A percentile compares a stretch with the other conserved stretches of the same genome.
Evolutionary conservation across 1,140 invertebrate genomes (phyloP).

Genomic region (Eumaeus atala): DNA sequence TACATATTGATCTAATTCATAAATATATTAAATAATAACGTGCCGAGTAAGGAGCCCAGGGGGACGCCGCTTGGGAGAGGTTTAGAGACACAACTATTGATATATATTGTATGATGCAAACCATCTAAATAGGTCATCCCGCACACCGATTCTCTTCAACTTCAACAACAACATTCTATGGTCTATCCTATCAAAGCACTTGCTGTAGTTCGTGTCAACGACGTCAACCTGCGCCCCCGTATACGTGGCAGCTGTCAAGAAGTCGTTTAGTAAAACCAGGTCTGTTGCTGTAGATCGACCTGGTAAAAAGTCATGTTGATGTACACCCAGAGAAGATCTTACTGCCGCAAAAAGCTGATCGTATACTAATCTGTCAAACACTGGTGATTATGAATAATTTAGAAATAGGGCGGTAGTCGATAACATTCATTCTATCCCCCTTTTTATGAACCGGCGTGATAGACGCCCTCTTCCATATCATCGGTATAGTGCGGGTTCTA

Average conservation of each 20-base stretch:
- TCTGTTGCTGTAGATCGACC: constrained; percentile 15
- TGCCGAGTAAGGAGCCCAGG: too few relatives aligned
- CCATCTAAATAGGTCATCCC: too few relatives aligned
- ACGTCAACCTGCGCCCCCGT: constrained; percentile 12
- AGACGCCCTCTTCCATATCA: constrained; percentile 18
- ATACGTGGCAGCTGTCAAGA: not conserved
- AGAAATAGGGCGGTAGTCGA: constrained; percentile 22
- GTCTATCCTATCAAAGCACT: not conserved
- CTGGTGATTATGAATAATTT: constrained; percentile 19
- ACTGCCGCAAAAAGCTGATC: constrained; percentile 10
- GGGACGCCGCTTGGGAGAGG: too few relatives aligned
- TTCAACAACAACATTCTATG: too few relatives aligned
- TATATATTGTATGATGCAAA: too few relatives aligned
- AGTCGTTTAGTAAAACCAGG: too few relatives aligned
- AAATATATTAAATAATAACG: too few relatives aligned
- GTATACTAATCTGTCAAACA: constrained; percentile 22
- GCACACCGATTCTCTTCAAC: too few relatives aligned
- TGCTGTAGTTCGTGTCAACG: constrained; percentile 7
- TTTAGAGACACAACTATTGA: too few relatives aligned
- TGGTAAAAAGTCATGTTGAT: constrained; percentile 20
- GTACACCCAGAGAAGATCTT: not conserved
- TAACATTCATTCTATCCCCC: constrained; percentile 12
- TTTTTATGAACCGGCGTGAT: too few relatives aligned
- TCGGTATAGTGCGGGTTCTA: constrained; percentile 8
- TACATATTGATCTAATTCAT: too few relatives aligned